Conservation (phyloP, 2,113 vertebrate species). For the Pseudolaguvia tuberculata region DNA sequence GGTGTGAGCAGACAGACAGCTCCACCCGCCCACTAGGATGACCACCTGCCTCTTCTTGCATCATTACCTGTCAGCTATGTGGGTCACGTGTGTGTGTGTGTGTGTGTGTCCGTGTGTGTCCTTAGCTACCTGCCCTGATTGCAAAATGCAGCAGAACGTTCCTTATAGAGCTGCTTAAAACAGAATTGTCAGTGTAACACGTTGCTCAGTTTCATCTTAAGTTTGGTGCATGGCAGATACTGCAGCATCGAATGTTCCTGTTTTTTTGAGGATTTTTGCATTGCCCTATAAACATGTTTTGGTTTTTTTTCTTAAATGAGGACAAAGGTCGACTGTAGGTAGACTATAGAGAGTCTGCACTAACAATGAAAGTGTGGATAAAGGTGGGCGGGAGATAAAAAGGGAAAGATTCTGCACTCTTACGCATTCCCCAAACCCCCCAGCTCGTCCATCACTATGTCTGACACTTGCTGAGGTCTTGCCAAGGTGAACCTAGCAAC, state of each 20-base stretch:
- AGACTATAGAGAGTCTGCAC: constrained; percentile 24
- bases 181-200: constrained; percentile 1
- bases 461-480: constrained; percentile 35
- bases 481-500: constrained; percentile 41
- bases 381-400: constrained; percentile 12
- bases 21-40: constrained; percentile 50
- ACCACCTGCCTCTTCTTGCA: constrained; percentile 50
- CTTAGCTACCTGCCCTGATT: constrained; percentile 33
- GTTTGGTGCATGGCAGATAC: background rate
- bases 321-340: constrained; percentile 31
- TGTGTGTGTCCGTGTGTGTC: constrained; percentile 6
- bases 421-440: constrained; percentile 40
- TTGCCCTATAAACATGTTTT: constrained; percentile 20
- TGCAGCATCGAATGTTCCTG: background rate
- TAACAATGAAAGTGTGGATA: constrained; percentile 9
- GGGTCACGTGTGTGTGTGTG: constrained; percentile 46
- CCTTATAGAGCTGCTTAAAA: constrained; percentile 23
- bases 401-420: constrained; percentile 21
- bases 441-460: constrained; percentile 42
- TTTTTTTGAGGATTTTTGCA: background rate
- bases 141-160: constrained; percentile 19
- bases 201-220: constrained; percentile 2
- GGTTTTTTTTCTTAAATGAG: constrained; percentile 19
- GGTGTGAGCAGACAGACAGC: constrained; percentile 34
- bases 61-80: constrained; percentile 50